Conservation (phyloP, 2,113 vertebrate species). For the Psilopogon haemacephalus region DNA sequence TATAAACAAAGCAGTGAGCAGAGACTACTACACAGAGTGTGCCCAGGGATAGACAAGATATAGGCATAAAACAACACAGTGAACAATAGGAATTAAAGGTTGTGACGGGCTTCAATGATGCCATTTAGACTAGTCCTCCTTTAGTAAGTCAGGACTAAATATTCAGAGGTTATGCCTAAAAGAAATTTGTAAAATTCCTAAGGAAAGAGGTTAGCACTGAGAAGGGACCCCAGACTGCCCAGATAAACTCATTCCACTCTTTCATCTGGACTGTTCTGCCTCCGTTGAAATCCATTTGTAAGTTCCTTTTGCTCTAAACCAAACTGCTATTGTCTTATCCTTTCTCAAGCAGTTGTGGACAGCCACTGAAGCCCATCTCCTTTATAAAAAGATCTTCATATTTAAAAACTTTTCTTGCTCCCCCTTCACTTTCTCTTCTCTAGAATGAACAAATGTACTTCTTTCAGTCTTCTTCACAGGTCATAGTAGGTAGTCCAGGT, state of each 20-base stretch:
- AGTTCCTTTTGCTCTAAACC: background rate
- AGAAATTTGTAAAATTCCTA: background rate
- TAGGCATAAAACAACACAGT: background rate
- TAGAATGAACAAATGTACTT: too few relatives aligned
- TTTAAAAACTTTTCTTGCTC: background rate
- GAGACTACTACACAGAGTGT: background rate
- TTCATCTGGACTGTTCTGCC: background rate
- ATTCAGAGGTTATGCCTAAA: background rate
- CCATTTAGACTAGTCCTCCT: background rate
- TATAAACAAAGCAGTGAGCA: background rate
- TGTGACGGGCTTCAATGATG: background rate
- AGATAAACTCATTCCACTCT: background rate
- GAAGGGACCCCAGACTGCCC: background rate
- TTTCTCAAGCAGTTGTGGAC: background rate
- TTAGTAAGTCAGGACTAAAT: background rate
- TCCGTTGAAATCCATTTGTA: background rate
- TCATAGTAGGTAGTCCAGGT: background rate
- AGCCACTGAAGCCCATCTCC: background rate
- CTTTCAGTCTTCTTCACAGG: background rate
- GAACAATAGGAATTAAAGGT: background rate
- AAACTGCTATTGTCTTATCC: background rate
- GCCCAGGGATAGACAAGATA: background rate
- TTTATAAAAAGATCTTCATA: background rate
- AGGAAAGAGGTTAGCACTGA: background rate
- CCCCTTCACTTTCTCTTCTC: background rate